Base-by-base conservation (phyloP, 2,113 vertebrate species). In the Oceanodroma tethys region DNA sequence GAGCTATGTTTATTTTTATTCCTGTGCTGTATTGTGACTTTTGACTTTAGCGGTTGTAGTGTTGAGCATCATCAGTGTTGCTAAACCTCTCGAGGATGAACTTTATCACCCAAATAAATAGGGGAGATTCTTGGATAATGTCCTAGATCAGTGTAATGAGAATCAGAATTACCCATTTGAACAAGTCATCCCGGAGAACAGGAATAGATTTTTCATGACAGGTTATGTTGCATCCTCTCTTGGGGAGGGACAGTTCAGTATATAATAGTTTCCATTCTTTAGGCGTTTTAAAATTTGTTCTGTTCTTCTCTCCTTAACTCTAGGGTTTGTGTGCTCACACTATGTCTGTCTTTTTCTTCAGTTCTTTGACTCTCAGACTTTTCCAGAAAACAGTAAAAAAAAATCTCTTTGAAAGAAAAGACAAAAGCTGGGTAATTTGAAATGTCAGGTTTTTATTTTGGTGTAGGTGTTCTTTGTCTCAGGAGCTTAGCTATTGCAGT, bases 361-460 rank as follows among this genome's bases (percentile, higher is more conserved):
- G 7, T 73, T 73, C 27, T 90, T 94, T 86, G 53, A 25, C 13
- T 59, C 34, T 67, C 53, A 76, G 30, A 43, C 55, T 80, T 91
- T 66, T 5, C 30, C 15, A 42, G 73, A 68, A 68, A 91, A 73
- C 56, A 74, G 20, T 72, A 36, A 58, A 80, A 92, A n/a, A 72
- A 40, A 45, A 7, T 30, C 30, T 59, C 11, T 85, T 81, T 80
- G 23, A 81, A 86, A 70, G 45, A 70, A 74, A 70, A 86, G 32
- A 74, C n/a, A 62, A 83, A 86, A 79, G 59, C 56, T 84, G 30
- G 8, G 27, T 60, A 75, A 91, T 92, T 71, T 76, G 56, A 92
- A 86, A 83, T 93, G 70, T 88, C 72, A 53, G 11, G 5, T 25
- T 78, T 95, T 84, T 84, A 40, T 93, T 96, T 93, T 94, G 16